Evolutionary conservation across 2,888 invertebrate genomes (phyloP), one percentile per base, ranked within the genome.

Genomic region (Athrips mouffetella): DNA sequence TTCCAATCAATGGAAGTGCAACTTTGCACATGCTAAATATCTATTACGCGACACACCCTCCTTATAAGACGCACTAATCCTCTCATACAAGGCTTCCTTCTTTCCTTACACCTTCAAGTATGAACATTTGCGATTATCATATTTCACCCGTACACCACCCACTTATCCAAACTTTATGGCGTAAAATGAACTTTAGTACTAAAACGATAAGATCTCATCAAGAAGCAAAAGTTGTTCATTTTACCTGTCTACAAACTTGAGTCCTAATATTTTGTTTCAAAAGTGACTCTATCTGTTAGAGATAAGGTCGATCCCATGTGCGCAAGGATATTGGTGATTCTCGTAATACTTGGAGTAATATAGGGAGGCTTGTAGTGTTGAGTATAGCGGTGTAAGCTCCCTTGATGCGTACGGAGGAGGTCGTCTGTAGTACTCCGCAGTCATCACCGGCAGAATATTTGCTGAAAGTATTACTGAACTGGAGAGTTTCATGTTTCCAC

Each of bases 111-210:
- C 68, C 21, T 20, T 20, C 58, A 74, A 75, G 78, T 80, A 82
- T 86, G 86, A 85, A 86, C 81, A 76, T 84, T 82, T 66, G 62
- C 71, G 78, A 85, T 85, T 86, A 86, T 86, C 84, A 85, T 84
- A 86, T 85, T 86, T 85, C 85, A 83, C 73, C 52, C 53, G 49
- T 42, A 47, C 31, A 57, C 48, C 37, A 37, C 2, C 3, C 20
- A 18, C 8, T 2, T 15, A 3, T 6, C 7, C 2, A 18, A 11
- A 1, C 1, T 33, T 6, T 4, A 15, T 3, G 2, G 2, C 33
- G 2, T 4, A 20, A 16, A 37, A 1, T 20, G n/a, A 37, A 37
- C 20, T 4, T 1, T 21, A 37, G 18, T 3, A 2, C 37, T 37
- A 21, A 16, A 37, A 18, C 16, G 18, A 37, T 37, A 37, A 37